Evolutionary conservation across 2,888 invertebrate genomes (phyloP).

Genomic region (Polyommatus iphigenia): DNA sequence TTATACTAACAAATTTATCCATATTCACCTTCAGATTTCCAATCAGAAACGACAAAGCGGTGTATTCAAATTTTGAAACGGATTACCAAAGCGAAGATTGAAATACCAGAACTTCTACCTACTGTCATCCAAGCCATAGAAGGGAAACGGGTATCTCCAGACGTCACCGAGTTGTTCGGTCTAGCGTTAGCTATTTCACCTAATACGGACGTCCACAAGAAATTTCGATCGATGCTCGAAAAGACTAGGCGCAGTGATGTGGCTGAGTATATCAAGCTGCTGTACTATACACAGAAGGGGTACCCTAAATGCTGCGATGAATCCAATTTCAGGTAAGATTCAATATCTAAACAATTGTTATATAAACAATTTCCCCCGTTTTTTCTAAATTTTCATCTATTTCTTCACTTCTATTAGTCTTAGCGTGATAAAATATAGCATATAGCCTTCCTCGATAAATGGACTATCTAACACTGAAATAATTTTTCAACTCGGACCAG

Average conservation of each 20-base stretch:
- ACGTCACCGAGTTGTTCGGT: constrained; percentile 51
- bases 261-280: constrained; percentile 50
- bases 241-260: constrained; percentile 42
- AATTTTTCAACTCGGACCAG: too few relatives aligned
- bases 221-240: constrained; percentile 46
- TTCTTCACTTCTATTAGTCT: too few relatives aligned
- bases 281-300: constrained; percentile 50
- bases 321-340: constrained; percentile 52
- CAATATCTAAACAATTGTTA: not conserved
- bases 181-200: constrained; percentile 43
- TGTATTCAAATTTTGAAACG: constrained; percentile 44
- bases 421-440: too few relatives aligned
- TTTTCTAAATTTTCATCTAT: too few relatives aligned
- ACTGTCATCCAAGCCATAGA: constrained; percentile 35
- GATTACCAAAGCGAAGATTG: constrained; percentile 46
- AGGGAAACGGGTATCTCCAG: constrained; percentile 30
- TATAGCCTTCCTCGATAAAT: too few relatives aligned
- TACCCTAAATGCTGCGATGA: constrained; percentile 50
- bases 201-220: not conserved
- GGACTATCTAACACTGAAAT: too few relatives aligned
- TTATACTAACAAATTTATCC: not conserved
- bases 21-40: constrained; percentile 38
- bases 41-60: constrained; percentile 39
- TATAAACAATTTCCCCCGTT: too few relatives aligned
- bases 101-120: constrained; percentile 43